Evolutionary conservation across 53 echinoderm and acorn worm genomes (phyloP).

Genomic region (Mesocentrotus franciscanus): DNA sequence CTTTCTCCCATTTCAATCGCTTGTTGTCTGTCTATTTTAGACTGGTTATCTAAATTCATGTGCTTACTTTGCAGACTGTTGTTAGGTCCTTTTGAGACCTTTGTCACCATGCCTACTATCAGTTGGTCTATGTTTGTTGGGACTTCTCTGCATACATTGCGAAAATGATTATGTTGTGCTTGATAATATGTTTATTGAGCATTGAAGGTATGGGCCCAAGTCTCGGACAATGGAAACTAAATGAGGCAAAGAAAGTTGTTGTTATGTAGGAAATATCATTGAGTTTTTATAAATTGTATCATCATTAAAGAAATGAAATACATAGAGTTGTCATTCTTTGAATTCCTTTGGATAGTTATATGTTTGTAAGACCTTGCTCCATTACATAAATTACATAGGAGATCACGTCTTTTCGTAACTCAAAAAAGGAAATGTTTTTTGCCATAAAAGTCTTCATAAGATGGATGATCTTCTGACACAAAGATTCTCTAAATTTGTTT

Average conservation of each 20-base stretch:
- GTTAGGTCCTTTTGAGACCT: neutral
- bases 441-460: no score
- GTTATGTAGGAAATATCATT: neutral
- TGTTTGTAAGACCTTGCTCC: no score
- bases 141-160: neutral
- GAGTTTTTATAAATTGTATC: neutral
- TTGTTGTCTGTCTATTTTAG: neutral
- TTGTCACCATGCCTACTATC: neutral
- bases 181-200: conserved; percentile 7
- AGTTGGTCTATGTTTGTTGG: neutral
- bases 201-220: neutral
- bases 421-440: neutral
- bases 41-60: neutral
- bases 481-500: no score
- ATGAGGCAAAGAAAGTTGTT: neutral
- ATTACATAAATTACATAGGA: no score
- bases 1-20: neutral
- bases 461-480: no score
- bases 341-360: no score
- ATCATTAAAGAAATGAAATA: neutral
- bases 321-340: neutral
- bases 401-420: neutral
- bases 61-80: conserved; percentile 12
- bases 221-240: neutral
- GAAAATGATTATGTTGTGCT: conserved; percentile 5